phyloP scores from a whole-genome alignment of 2,888 invertebrate genomes.

The Oscheius sp. region DNA sequence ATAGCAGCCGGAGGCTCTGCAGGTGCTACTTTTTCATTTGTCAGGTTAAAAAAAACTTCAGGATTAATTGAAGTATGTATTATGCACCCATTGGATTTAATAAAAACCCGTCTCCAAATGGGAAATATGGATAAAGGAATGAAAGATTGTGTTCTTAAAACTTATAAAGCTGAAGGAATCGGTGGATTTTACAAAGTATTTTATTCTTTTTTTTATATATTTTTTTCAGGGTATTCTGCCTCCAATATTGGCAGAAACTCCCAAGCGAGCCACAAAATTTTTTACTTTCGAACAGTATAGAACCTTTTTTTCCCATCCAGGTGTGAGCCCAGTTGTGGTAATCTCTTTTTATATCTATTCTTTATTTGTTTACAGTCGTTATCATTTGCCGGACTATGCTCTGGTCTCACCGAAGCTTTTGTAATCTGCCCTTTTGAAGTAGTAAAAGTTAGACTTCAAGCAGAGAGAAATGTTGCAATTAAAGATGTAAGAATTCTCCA shows the following conservation, averaged over 20 bases:
- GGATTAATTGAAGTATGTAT: constrained; percentile 89
- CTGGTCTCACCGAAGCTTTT: constrained; percentile 87
- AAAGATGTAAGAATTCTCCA: constrained; percentile 11
- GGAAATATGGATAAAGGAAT: constrained; percentile 79
- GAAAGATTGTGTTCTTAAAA: constrained; percentile 86
- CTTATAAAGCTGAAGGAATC: constrained; percentile 84
- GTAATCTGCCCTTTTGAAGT: constrained; percentile 93
- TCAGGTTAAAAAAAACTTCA: constrained; percentile 55
- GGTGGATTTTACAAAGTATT: constrained; percentile 59
- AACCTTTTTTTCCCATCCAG: constrained; percentile 80
- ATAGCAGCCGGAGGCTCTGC: constrained; percentile 89
- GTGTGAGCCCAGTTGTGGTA: constrained; percentile 48
- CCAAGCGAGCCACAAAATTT: constrained; percentile 92
- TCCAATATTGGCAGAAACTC: constrained; percentile 91
- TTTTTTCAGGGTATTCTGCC: constrained; percentile 85
- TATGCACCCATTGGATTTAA: constrained; percentile 93
- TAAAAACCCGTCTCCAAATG: constrained; percentile 88
- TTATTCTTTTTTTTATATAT: background rate
- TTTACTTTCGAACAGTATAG: constrained; percentile 93
- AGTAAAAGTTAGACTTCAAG: constrained; percentile 80
- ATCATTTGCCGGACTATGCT: constrained; percentile 85
- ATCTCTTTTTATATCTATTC: constrained; percentile 15
- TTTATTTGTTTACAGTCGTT: constrained; percentile 72
- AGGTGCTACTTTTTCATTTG: constrained; percentile 73
- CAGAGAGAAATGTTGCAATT: constrained; percentile 54